Evolutionary conservation across 1,140 invertebrate species (phyloP).

Genomic region (Ceratina japonica): DNA sequence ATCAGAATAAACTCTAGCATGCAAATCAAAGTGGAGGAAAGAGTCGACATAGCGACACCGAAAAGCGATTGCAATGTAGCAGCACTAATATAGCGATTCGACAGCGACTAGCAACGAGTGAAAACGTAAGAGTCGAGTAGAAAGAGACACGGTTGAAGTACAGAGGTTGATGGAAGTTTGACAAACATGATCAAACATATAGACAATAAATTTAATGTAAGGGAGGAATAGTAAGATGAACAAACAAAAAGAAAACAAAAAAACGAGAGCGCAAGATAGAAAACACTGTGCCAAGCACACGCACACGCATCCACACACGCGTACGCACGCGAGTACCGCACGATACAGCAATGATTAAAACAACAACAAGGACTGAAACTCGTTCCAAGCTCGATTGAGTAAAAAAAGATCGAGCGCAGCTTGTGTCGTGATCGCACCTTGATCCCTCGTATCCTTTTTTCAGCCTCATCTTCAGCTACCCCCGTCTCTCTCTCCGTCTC

Average conservation of each 20-base stretch:
- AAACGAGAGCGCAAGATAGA: neutral
- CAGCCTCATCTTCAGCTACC: conserved; percentile 61
- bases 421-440: conserved; percentile 74
- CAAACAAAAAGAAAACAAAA: neutral
- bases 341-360: conserved; percentile 7
- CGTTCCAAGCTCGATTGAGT: conserved; percentile 47
- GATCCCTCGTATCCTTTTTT: conserved; percentile 67
- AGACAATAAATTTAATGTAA: conserved; percentile 20
- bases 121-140: conserved; percentile 4
- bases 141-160: conserved; percentile 1
- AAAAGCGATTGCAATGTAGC: conserved; percentile 5
- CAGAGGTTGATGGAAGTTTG: conserved; percentile 13
- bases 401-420: conserved; percentile 63
- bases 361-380: conserved; percentile 17
- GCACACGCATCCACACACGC: neutral
- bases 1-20: conserved; percentile 9
- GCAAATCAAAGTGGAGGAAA: neutral
- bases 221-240: conserved; percentile 41
- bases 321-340: conserved; percentile 30
- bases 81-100: neutral
- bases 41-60: neutral
- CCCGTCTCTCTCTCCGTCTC: conserved; percentile 67
- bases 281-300: conserved; percentile 50
- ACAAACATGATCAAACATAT: conserved; percentile 6
- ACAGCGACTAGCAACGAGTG: conserved; percentile 3